Conservation (phyloP, 2,888 invertebrate genomes). For the Leucophora obtusa region DNA sequence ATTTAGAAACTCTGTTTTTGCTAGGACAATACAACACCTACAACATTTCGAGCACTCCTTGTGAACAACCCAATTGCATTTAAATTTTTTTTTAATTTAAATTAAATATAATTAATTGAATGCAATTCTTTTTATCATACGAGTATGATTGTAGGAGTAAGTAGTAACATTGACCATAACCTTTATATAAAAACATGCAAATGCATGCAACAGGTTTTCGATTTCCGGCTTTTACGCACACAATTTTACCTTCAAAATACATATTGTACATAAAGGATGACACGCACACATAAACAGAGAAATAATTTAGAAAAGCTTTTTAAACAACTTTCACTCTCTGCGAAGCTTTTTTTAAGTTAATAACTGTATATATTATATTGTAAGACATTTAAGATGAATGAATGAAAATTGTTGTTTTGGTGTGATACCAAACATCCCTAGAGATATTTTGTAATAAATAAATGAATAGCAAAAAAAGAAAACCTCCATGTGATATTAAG, state of each 20-base stretch:
- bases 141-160: not conserved
- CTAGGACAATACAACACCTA: too few species aligned
- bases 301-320: slow-evolving; percentile 24
- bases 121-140: slow-evolving; percentile 29
- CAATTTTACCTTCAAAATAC: slow-evolving; percentile 18
- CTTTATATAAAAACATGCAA: slow-evolving; percentile 34
- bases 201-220: slow-evolving; percentile 61
- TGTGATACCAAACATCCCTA: slow-evolving; percentile 30
- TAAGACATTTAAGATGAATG: slow-evolving; percentile 21
- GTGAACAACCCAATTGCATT: too few species aligned
- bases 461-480: not conserved
- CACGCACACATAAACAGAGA: not conserved
- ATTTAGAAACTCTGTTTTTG: too few species aligned
- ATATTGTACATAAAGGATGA: not conserved
- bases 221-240: slow-evolving; percentile 57
- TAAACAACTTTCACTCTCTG: slow-evolving; percentile 13
- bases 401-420: slow-evolving; percentile 12
- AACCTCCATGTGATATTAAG: too few species aligned
- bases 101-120: slow-evolving; percentile 53
- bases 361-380: too few species aligned
- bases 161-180: slow-evolving; percentile 59
- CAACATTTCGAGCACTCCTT: too few species aligned
- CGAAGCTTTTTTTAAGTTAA: not conserved
- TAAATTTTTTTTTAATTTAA: too few species aligned
- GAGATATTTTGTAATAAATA: slow-evolving; percentile 14